phyloP scores from a whole-genome alignment of 92 coral and sea anemone species.

The Actinernus sp. region DNA sequence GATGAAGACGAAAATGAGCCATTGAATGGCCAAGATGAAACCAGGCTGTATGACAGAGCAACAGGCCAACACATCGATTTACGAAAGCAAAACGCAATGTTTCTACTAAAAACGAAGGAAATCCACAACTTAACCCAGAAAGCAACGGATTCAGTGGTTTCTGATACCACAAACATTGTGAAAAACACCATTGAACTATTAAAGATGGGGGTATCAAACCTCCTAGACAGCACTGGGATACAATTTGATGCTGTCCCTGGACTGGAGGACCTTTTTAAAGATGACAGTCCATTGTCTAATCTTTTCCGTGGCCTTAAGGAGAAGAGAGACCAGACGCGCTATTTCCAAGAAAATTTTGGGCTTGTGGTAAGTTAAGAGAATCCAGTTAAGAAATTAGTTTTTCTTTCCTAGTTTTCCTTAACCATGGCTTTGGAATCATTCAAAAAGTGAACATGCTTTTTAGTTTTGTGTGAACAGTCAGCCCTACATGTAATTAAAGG shows the following conservation, averaged over 20 bases:
- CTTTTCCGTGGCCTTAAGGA: constrained; percentile 24
- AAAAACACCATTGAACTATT: constrained; percentile 22
- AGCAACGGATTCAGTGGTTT: constrained; percentile 43
- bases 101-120: constrained; percentile 50
- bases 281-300: constrained; percentile 28
- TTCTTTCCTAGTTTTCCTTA: not conserved
- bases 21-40: constrained; percentile 2
- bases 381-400: not conserved
- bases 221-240: constrained; percentile 24
- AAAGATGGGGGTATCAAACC: constrained; percentile 1
- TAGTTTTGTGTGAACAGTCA: too few species aligned
- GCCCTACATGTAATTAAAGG: too few species aligned
- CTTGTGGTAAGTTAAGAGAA: constrained; percentile 55
- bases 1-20: not conserved
- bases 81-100: constrained; percentile 35
- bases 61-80: constrained; percentile 20
- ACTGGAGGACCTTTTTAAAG: constrained; percentile 43
- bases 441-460: too few species aligned
- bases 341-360: constrained; percentile 38
- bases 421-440: constrained; percentile 16
- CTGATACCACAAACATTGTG: constrained; percentile 34
- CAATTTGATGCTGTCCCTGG: constrained; percentile 34
- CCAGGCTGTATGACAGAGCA: constrained; percentile 10
- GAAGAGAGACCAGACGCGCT: constrained; percentile 19
- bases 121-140: constrained; percentile 25